Evolutionary conservation across 2,888 invertebrate species (phyloP), one percentile per base, ranked within the genome.

Genomic region (Plagodis pulveraria): DNA sequence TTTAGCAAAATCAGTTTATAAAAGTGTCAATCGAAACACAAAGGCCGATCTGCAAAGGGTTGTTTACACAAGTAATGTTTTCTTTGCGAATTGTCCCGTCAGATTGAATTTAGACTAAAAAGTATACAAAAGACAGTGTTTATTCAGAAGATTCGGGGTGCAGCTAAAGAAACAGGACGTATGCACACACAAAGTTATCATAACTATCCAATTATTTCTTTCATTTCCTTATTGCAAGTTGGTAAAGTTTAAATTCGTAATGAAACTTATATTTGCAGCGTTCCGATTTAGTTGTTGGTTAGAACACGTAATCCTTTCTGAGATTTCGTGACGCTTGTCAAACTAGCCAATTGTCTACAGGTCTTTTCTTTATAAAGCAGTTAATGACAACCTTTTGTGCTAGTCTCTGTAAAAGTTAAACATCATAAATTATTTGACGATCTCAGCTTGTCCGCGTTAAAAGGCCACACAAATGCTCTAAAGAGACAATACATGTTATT

Each of bases 281-380:
- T 35, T 11, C 40, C 34, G 22, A 36, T 11, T 9, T 8, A 32
- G 1, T 44, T 44, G 50, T 50, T 52, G 58, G 61, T 62, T 52
- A 48, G 66, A 62, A 63, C 57, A 64, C 60, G 60, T 65, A 89
- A 91, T 89, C 91, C 91, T 89, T 91, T 87, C 84, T 86, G 88
- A 84, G 75, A 78, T 75, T 78, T 84, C 71, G 80, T 81, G 82
- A 86, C 76, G 86, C 78, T 78, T 89, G 91, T 91, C 91, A 88
- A 87, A 82, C 80, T 85, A 83, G 77, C 79, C 86, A 87, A 90
- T 90, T 91, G 90, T 91, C 86, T 87, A 84, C 74, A 80, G 71
- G 72, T 83, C 76, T 81, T 83, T 86, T 77, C 70, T 77, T 80
- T 81, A 85, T 82, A 86, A 63, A 61, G 75, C 78, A 80, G 81